Percentiles rank a stretch among this genome's conserved stretches.
Evolutionary conservation across 2,113 vertebrate genomes (phyloP).

Genomic region (Sylvilagus bachmani): DNA sequence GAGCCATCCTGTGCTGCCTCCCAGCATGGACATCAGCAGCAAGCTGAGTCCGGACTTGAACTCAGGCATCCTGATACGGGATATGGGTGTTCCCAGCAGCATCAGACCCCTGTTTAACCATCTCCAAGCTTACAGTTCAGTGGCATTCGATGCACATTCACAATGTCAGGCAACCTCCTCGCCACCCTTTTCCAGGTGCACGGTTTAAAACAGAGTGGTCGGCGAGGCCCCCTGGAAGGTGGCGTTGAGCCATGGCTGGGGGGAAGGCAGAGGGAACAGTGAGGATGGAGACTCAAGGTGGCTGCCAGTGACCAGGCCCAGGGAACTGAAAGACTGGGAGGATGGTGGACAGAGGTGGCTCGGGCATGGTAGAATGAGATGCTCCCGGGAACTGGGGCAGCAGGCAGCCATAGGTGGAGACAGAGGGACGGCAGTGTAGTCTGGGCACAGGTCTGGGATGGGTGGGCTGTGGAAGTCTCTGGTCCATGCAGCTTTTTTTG

Average conservation of each 20-base stretch:
- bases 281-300: neutral
- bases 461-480: rapidly evolving
- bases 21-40: too few relatives aligned
- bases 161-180: too few relatives aligned
- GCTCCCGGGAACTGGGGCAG: too few relatives aligned
- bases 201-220: neutral
- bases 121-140: too few relatives aligned
- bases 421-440: neutral
- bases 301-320: too few relatives aligned
- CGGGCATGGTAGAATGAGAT: neutral
- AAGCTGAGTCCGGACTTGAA: too few relatives aligned
- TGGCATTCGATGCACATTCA: neutral
- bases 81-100: too few relatives aligned
- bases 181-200: neutral
- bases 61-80: too few relatives aligned
- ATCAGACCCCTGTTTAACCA: neutral
- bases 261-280: neutral
- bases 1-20: too few relatives aligned
- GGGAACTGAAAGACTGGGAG: neutral
- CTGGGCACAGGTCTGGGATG: neutral
- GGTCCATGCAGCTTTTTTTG: neutral
- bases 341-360: too few relatives aligned
- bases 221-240: neutral
- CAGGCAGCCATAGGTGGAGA: neutral
- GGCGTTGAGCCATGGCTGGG: neutral